phyloP scores from a whole-genome alignment of 2,113 vertebrate genomes.

The Cephalopterus ornatus region DNA sequence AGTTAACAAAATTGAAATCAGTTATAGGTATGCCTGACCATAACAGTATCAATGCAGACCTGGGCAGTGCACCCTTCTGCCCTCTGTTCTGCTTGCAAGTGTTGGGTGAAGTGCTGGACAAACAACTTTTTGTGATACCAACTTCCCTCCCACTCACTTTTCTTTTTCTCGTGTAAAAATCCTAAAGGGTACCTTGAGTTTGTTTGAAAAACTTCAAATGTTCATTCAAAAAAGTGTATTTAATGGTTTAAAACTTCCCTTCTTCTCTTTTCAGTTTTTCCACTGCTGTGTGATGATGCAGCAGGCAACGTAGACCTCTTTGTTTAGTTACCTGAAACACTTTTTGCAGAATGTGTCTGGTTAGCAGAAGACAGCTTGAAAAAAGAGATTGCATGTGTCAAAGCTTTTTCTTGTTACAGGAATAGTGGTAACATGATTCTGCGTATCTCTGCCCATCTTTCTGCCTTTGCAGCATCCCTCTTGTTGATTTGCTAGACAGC shows the following conservation, averaged over 20 bases:
- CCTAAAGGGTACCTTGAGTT: background rate
- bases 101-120: background rate
- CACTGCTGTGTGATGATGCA: background rate
- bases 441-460: background rate
- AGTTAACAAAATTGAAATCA: background rate
- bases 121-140: background rate
- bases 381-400: background rate
- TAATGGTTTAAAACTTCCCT: background rate
- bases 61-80: background rate
- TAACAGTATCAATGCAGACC: background rate
- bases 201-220: background rate
- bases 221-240: background rate
- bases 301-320: background rate
- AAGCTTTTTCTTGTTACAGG: background rate
- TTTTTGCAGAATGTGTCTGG: background rate
- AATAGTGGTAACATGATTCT: background rate
- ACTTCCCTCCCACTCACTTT: background rate
- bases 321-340: background rate
- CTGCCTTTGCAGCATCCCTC: conserved; percentile 73
- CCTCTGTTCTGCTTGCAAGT: background rate
- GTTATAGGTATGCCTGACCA: background rate
- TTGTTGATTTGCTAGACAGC: conserved; percentile 72
- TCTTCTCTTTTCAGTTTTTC: background rate
- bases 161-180: background rate
- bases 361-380: background rate